These are phyloP conservation scores for Hippocampus barbouri DNA, from an alignment of 2,113 vertebrate genomes.

Conservation along the genomic window DNA sequence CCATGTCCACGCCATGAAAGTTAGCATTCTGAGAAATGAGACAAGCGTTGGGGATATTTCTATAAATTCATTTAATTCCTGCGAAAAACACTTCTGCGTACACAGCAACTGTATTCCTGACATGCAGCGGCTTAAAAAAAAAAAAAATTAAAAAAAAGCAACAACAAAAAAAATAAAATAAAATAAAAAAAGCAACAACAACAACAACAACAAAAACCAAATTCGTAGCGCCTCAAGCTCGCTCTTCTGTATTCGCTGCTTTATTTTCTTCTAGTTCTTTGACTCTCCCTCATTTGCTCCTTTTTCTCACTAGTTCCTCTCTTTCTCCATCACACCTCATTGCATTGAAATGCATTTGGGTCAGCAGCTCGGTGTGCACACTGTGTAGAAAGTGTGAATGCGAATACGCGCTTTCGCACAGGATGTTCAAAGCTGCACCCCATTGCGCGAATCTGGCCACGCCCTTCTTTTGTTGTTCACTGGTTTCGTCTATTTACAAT, in stretches of 20 bases:
- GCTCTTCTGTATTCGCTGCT: constrained; percentile 41
- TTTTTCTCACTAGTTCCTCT: constrained; percentile 27
- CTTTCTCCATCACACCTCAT: constrained; percentile 30
- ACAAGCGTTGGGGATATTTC: constrained; percentile 40
- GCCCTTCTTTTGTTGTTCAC: background rate
- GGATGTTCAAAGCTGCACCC: background rate
- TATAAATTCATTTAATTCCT: constrained; percentile 45
- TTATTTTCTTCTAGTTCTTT: constrained; percentile 46
- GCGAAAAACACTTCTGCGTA: constrained; percentile 11
- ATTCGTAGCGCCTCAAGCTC: constrained; percentile 56
- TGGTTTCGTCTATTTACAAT: background rate
- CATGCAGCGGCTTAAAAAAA: constrained; percentile 33
- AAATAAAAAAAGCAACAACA: constrained; percentile 1
- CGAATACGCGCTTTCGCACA: constrained; percentile 9
- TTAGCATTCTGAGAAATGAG: constrained; percentile 4
- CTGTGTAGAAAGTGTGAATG: constrained; percentile 49
- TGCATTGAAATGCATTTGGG: constrained; percentile 73
- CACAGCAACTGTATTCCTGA: constrained; percentile 34
- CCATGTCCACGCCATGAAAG: background rate
- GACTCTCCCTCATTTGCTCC: constrained; percentile 40
- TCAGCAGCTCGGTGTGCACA: constrained; percentile 61
- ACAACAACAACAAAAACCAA: constrained; percentile 14
- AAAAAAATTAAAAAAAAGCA: constrained; percentile 12
- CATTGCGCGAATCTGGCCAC: background rate
- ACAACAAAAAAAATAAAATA: constrained; percentile 10